Percentiles rank a stretch among this genome's conserved stretches.
Conservation (phyloP, 2,113 vertebrate genomes). For the Gadus chalcogrammus region DNA sequence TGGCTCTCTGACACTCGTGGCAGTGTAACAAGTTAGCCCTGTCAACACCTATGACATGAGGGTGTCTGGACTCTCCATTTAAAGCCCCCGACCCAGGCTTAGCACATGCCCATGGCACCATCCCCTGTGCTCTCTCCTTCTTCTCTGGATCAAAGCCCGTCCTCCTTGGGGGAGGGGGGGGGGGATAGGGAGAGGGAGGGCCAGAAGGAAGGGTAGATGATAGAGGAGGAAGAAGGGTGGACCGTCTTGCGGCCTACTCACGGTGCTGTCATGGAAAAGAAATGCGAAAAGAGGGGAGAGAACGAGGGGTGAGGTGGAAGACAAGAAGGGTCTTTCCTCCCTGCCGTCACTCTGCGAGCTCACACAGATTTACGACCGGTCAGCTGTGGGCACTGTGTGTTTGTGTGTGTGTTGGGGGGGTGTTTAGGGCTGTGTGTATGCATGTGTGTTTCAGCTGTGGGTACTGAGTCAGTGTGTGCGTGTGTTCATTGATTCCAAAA, state of each 20-base stretch:
- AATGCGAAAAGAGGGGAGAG: constrained; percentile 28
- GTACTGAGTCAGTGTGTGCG: neutral
- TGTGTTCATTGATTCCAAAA: neutral
- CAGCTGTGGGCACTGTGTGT: constrained; percentile 34
- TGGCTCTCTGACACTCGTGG: constrained; percentile 21
- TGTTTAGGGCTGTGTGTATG: constrained; percentile 26
- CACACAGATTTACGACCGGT: constrained; percentile 46
- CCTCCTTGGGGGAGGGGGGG: neutral
- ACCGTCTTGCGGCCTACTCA: constrained; percentile 14
- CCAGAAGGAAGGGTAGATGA: constrained; percentile 10
- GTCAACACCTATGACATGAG: constrained; percentile 60
- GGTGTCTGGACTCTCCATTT: constrained; percentile 39
- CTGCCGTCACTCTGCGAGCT: constrained; percentile 24
- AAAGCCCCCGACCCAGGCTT: constrained; percentile 36
- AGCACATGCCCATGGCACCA: neutral
- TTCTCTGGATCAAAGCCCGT: no score
- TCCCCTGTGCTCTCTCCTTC: neutral
- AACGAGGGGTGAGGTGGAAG: constrained; percentile 24
- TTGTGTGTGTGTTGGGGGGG: constrained; percentile 1
- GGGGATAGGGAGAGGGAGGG: neutral
- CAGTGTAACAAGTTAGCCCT: constrained; percentile 30
- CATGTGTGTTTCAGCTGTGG: neutral
- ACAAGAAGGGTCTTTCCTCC: constrained; percentile 34
- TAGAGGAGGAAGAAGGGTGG: constrained; percentile 3
- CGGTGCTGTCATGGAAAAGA: constrained; percentile 44